A percentile compares a stretch with the other conserved stretches of the same genome.
phyloP scores from a whole-genome alignment of 2,888 invertebrate genomes.

The Embidobia sp. region DNA sequence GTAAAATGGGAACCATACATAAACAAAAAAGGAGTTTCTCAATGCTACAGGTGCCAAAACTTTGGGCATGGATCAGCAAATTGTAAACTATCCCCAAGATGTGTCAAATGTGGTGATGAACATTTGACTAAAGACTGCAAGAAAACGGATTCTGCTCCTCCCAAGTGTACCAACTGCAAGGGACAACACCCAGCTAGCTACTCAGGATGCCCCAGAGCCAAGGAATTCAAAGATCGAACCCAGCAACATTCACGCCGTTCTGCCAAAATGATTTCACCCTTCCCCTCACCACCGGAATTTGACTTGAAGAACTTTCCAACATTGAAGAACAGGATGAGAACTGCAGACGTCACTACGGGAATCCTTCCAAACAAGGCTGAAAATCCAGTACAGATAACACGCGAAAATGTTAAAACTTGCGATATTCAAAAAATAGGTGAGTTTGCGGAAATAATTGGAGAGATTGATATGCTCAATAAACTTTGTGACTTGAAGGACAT shows the following conservation, averaged over 20 bases:
- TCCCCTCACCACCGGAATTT: not conserved
- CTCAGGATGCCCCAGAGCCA: not conserved
- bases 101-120: constrained; percentile 25
- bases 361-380: no score
- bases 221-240: not conserved
- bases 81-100: constrained; percentile 20
- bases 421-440: no score
- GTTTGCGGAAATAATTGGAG: no score
- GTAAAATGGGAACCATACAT: constrained; percentile 19
- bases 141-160: not conserved
- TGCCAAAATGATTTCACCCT: no score
- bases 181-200: constrained; percentile 31
- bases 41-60: constrained; percentile 41
- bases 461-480: no score
- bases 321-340: no score
- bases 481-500: no score
- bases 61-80: constrained; percentile 9
- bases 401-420: no score
- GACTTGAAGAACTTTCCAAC: no score
- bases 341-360: no score
- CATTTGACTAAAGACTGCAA: constrained; percentile 18
- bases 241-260: no score
- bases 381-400: no score
- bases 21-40: constrained; percentile 30
- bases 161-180: constrained; percentile 18